Evolutionary conservation across 2,113 vertebrate species (phyloP), one percentile per base, ranked within the genome.

Genomic region (Halcyon malimbica): DNA sequence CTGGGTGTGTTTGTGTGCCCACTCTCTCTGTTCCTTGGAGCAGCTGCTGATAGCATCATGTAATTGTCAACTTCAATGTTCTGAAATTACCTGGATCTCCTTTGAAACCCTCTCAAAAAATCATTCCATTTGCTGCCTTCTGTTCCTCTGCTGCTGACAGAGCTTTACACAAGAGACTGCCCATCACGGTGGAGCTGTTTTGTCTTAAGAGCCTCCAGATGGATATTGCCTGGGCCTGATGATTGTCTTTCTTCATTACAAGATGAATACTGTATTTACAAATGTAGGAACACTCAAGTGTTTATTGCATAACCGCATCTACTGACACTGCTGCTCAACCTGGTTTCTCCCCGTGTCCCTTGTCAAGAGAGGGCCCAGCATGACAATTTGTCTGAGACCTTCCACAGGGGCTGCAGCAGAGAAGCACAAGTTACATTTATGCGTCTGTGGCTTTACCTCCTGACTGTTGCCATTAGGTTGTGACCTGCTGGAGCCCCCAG

Each of bases 11-110:
- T 89, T 70, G 59, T 85, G 75, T 83, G 87, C 91, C 87, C 57
- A 17, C 92, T 87, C 5, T 46, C 87, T 93, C 78, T 64, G 33
- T 51, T 89, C 86, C 89, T 86, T 31, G 57, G 75, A 83, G 67
- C 88, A 54, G 76, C 16, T 82, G 82, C 78, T 85, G 85, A 71
- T 92, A 96, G 91, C 60, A 60, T 80, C 3, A 0, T 84, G 94
- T 87, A 84, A 82, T 87, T 87, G 87, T 94, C 87, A 91, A 56
- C 84, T 87, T 71, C 74, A 44, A 1, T 93, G 89, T 91, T 94
- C 89, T 79, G 51, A 91, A 94, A 78, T 94, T 87, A 71, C 87
- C 93, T 87, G 77, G n/a, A 71, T 91, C 65, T 94, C 83, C 81
- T 71, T 57, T 94, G 87, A 91, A 91, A 84, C 74, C 28, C 42